A percentile compares a stretch with the other conserved stretches of the same genome.
These are phyloP conservation scores for Pedionomus torquatus DNA, from an alignment of 2,113 vertebrate species.

Conservation along the genomic window DNA sequence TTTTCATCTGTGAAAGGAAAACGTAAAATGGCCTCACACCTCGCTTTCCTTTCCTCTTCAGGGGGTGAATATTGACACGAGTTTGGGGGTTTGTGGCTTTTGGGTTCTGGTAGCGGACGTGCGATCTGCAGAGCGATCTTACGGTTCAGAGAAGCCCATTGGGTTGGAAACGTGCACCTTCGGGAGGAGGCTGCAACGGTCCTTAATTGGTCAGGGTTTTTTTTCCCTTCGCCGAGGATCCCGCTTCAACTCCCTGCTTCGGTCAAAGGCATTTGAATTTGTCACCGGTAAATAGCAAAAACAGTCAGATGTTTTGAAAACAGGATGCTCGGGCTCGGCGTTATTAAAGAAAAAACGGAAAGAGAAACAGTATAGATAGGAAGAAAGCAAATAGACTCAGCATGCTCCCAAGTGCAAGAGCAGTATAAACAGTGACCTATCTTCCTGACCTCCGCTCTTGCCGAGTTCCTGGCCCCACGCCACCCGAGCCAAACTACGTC, in stretches of 20 bases:
- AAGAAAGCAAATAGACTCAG: conserved; percentile 73
- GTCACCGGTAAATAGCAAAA: conserved; percentile 5
- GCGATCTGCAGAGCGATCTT: not conserved
- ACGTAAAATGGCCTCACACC: not conserved
- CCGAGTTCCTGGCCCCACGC: conserved; percentile 77
- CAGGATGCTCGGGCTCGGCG: conserved; percentile 77
- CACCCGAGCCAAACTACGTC: conserved; percentile 79
- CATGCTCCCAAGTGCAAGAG: conserved; percentile 63
- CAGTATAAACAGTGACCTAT: conserved; percentile 77
- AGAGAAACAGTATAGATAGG: conserved; percentile 77
- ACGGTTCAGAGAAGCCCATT: not conserved
- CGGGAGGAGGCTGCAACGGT: not conserved
- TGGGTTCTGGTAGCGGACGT: not conserved
- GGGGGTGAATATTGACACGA: not conserved
- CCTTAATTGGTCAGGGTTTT: not conserved
- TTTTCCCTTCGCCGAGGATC: not conserved
- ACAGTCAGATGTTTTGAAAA: conserved; percentile 80
- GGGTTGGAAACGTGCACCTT: not conserved
- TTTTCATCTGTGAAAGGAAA: not conserved
- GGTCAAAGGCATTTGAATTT: not conserved
- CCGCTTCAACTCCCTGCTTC: not conserved
- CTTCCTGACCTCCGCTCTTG: conserved; percentile 78
- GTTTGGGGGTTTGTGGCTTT: not conserved
- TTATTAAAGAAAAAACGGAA: conserved; percentile 79
- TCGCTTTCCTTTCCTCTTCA: not conserved